Conservation (phyloP, 1,140 invertebrate species). For the Teleogryllus occipitalis region DNA sequence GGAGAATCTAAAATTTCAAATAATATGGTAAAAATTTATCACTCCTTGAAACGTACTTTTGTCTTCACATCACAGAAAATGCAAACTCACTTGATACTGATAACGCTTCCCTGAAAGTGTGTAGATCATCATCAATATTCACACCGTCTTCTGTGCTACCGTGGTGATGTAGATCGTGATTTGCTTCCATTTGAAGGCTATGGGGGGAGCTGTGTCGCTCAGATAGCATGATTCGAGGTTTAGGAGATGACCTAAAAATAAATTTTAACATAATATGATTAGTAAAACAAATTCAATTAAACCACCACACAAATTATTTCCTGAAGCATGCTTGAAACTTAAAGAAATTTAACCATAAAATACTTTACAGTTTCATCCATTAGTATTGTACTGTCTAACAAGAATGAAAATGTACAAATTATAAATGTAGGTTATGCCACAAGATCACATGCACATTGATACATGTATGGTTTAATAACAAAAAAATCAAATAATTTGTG, state of each 20-base stretch:
- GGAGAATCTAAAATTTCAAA: conserved; percentile 13
- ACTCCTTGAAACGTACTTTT: background rate
- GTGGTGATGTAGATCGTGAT: background rate
- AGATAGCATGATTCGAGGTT: conserved; percentile 14
- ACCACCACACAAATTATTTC: background rate
- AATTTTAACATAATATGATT: background rate
- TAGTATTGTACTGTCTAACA: background rate
- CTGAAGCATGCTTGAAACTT: no score
- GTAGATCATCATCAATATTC: conserved; percentile 14
- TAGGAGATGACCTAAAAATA: conserved; percentile 9
- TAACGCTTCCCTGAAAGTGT: conserved; percentile 17
- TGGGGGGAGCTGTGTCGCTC: conserved; percentile 15
- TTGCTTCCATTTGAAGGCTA: conserved; percentile 13
- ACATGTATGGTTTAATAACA: background rate
- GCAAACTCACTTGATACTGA: conserved; percentile 14
- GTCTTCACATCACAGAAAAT: background rate
- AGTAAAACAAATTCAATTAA: background rate
- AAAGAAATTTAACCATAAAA: no score
- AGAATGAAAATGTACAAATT: background rate
- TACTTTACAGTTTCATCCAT: no score
- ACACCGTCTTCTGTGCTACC: background rate
- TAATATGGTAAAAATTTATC: background rate
- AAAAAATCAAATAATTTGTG: no score
- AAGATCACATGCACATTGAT: background rate
- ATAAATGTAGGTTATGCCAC: background rate